Conservation (phyloP, 2,888 invertebrate species). For the Adela reaumurella region DNA sequence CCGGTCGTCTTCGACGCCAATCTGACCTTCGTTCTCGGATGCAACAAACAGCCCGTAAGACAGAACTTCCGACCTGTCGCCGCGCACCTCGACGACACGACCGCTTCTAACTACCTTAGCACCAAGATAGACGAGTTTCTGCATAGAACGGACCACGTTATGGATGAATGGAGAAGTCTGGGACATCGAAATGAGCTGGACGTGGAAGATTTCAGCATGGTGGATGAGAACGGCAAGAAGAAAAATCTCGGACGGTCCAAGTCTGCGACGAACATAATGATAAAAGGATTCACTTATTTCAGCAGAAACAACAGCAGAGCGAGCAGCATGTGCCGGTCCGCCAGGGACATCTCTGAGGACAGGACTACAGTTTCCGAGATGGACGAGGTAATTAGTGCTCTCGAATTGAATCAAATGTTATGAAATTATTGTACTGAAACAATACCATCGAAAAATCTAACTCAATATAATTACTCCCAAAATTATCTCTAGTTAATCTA, state of each 20-base stretch:
- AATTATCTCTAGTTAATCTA: too few relatives aligned
- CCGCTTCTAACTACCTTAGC: constrained; percentile 72
- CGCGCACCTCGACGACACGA: constrained; percentile 71
- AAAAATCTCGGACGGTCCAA: constrained; percentile 59
- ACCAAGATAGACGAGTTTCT: constrained; percentile 77
- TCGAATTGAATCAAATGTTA: too few relatives aligned
- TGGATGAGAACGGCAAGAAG: constrained; percentile 21
- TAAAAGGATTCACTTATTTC: constrained; percentile 74
- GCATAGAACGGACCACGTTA: constrained; percentile 79
- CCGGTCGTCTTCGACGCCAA: constrained; percentile 82
- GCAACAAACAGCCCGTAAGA: constrained; percentile 65
- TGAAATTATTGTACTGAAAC: too few relatives aligned
- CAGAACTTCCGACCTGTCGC: constrained; percentile 69
- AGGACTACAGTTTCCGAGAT: constrained; percentile 61
- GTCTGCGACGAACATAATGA: constrained; percentile 79
- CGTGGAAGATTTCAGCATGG: constrained; percentile 24
- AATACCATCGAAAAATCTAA: too few relatives aligned
- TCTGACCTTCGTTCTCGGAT: constrained; percentile 73
- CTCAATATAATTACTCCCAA: too few relatives aligned
- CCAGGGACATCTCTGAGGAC: constrained; percentile 60
- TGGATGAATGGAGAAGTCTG: constrained; percentile 79
- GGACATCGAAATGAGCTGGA: constrained; percentile 57
- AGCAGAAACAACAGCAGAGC: constrained; percentile 53
- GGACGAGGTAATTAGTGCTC: constrained; percentile 72
- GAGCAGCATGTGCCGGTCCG: constrained; percentile 44